Evolutionary conservation across 2,113 vertebrate genomes (phyloP).

Genomic region (Rhabdornis inornatus): DNA sequence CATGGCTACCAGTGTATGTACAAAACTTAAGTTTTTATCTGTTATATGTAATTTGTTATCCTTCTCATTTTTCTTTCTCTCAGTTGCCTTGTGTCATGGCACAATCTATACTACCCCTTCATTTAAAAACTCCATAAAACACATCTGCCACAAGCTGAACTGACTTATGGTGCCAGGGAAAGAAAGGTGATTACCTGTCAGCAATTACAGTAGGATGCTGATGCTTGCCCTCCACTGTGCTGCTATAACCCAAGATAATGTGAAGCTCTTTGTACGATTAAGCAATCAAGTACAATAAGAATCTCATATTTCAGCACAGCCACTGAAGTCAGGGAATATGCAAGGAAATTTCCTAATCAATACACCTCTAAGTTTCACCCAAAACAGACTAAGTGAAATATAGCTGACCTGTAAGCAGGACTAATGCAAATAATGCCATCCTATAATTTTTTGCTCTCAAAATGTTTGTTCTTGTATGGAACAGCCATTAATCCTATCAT

Average conservation of each 20-base stretch:
- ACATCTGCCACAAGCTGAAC: neutral
- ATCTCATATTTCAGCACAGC: neutral
- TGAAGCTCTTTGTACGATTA: neutral
- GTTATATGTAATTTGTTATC: neutral
- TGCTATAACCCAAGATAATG: neutral
- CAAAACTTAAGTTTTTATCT: neutral
- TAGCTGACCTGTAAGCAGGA: neutral
- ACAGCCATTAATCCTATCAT: neutral
- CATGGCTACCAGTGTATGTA: accelerated
- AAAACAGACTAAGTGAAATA: neutral
- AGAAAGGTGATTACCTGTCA: neutral
- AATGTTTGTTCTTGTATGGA: neutral
- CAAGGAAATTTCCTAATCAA: neutral
- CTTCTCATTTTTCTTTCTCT: neutral
- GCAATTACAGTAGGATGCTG: neutral
- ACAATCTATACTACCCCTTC: neutral
- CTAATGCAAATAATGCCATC: neutral
- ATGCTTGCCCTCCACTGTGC: neutral
- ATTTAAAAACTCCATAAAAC: neutral
- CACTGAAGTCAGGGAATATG: neutral
- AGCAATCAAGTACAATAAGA: neutral
- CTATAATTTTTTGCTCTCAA: neutral
- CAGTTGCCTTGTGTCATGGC: neutral
- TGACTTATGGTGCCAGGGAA: neutral
- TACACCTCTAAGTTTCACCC: neutral